Evolutionary conservation across 2,888 invertebrate species (phyloP).

Genomic region (Microdon myrmicae): DNA sequence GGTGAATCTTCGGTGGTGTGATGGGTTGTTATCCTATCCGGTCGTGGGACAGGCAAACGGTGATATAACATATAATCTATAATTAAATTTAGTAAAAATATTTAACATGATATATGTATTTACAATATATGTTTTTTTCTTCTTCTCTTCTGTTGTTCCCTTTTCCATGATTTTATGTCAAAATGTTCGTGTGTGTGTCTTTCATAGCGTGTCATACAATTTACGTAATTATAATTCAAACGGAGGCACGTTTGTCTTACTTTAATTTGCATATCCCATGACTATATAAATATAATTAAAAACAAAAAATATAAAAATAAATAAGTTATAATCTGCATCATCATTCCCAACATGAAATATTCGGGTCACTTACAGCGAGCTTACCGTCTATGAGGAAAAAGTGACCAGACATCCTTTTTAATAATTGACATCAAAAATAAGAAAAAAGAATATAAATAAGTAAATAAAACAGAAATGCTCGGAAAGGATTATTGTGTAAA

Average conservation of each 20-base stretch:
- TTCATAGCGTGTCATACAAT: slow-evolving; percentile 56
- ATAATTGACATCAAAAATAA: no score
- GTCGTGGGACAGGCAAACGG: no score
- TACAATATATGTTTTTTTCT: slow-evolving; percentile 27
- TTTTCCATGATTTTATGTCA: slow-evolving; percentile 6
- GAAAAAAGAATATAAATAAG: no score
- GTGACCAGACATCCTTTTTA: slow-evolving; percentile 21
- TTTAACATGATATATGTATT: slow-evolving; percentile 9
- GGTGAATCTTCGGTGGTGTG: no score
- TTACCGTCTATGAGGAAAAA: slow-evolving; percentile 27
- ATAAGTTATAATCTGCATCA: no score
- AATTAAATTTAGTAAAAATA: slow-evolving; percentile 8
- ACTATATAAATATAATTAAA: no score
- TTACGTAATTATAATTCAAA: slow-evolving; percentile 56
- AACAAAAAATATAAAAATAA: no score
- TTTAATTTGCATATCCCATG: slow-evolving; percentile 24
- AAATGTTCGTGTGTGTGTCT: slow-evolving; percentile 21
- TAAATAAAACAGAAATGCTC: no score
- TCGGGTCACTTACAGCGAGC: slow-evolving; percentile 26
- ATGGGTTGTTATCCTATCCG: no score
- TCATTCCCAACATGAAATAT: slow-evolving; percentile 9
- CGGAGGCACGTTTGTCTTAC: slow-evolving; percentile 15
- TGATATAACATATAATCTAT: slow-evolving; percentile 8
- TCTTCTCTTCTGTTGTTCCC: no score
- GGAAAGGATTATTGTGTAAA: no score